phyloP scores from a whole-genome alignment of 2,113 vertebrate species.

The Grammomys dolichurus region DNA sequence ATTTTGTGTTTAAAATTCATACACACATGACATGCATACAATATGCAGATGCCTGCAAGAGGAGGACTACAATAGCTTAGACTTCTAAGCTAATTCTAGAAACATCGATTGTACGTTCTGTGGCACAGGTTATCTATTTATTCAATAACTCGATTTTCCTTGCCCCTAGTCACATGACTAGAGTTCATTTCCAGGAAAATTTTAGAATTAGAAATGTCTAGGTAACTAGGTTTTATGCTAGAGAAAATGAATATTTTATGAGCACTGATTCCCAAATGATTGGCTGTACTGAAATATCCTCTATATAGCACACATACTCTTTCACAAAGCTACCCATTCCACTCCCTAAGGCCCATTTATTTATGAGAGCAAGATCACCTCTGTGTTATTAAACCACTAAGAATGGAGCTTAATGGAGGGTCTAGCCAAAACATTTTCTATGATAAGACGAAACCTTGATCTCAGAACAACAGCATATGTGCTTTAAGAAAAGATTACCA shows the following conservation, averaged over 20 bases:
- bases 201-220: not conserved
- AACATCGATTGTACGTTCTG: not conserved
- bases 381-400: not conserved
- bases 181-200: not conserved
- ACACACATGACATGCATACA: not conserved
- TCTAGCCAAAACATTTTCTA: not conserved
- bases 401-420: not conserved
- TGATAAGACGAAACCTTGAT: not conserved
- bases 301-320: not conserved
- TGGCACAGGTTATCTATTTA: not conserved
- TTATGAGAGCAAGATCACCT: not conserved
- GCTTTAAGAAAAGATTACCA: not conserved
- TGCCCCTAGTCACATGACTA: not conserved
- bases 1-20: not conserved
- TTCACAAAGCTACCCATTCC: not conserved
- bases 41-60: not conserved
- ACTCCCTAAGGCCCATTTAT: not conserved
- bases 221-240: not conserved
- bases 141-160: not conserved
- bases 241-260: constrained; percentile 18
- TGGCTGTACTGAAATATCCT: not conserved
- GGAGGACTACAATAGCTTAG: not conserved
- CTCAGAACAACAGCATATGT: not conserved
- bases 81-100: not conserved
- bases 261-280: not conserved